Percentiles rank a stretch among this genome's conserved stretches.
phyloP scores from a whole-genome alignment of 2,888 invertebrate genomes.

The Cantharis flavilabris region DNA sequence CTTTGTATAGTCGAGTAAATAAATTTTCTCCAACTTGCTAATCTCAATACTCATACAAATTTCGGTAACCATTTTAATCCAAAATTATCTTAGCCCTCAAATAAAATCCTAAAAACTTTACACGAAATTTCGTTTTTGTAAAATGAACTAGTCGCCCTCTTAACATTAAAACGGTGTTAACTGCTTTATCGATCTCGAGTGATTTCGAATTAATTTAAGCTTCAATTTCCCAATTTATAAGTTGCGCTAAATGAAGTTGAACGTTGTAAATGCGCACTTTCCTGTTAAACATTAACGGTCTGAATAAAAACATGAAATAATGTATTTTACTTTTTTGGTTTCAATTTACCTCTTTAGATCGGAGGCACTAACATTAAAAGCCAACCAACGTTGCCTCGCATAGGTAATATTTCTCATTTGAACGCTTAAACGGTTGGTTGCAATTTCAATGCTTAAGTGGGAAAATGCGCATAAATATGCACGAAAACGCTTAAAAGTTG shows the following conservation, averaged over 20 bases:
- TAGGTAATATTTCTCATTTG: too few relatives aligned
- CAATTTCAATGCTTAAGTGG: too few relatives aligned
- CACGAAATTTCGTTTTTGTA: neutral
- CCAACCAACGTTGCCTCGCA: too few relatives aligned
- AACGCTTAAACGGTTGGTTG: neutral
- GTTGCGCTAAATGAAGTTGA: neutral
- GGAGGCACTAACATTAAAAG: neutral
- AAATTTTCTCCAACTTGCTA: neutral
- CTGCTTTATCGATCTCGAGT: neutral
- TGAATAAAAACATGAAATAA: neutral
- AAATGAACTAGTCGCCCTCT: neutral
- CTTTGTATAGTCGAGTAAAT: neutral
- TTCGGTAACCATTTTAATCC: neutral
- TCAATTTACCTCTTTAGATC: neutral
- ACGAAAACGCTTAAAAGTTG: neutral
- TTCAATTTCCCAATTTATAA: neutral
- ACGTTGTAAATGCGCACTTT: neutral
- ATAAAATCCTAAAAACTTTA: neutral
- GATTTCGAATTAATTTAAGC: neutral
- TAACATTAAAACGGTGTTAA: neutral
- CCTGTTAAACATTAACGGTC: neutral
- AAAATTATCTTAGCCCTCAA: neutral
- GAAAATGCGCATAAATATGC: neutral
- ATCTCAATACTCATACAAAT: neutral
- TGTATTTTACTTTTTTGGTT: neutral